Base-by-base conservation (phyloP, 1,140 invertebrate genomes). In the Drosophila sturtevanti region DNA sequence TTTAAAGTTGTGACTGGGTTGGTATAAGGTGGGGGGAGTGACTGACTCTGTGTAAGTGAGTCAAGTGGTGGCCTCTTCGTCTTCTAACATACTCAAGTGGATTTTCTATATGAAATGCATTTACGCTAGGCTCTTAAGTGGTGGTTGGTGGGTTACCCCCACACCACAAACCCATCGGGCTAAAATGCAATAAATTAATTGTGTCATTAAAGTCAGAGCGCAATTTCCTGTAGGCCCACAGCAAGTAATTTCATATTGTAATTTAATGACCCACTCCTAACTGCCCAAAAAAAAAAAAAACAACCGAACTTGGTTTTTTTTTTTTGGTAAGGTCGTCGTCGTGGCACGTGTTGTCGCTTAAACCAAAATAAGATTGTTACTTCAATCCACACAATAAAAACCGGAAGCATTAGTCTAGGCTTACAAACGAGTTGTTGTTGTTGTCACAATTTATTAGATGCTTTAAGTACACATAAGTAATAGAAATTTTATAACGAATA, bases 121-220 rank as follows among this genome's bases (percentile, higher is more conserved):
- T 87, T 66, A 72, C 54, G 21, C n/a, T 24, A 16, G 14, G 5
- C 11, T 11, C 44, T 67, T 55, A 31, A 55, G 52, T 55, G 41
- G 21, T n/a, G n/a, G n/a, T n/a, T n/a, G n/a, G n/a, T n/a, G n/a
- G 18, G 16, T 48, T 48, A 48, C 9, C 41, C 41, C 41, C 41
- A 48, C 41, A 21, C 41, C 2, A 44, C 38, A n/a, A 44, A 44
- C 2, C 18, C 41, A 21, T 21, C 9, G 37, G 41, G 41, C 79
- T 79, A 72, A 77, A 65, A 81, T 72, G 82, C 64, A 89, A 89
- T 89, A 77, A 84, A 80, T 80, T 78, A 87, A 89, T 82, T 79
- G 79, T 75, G 79, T 68, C 82, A 65, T 82, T 84, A 84, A 68
- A 74, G 37, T 34, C 65, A 34, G 52, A 48, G 60, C 22, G 44